Base-by-base conservation (phyloP, 2,113 vertebrate genomes). In the Taxidea taxus region DNA sequence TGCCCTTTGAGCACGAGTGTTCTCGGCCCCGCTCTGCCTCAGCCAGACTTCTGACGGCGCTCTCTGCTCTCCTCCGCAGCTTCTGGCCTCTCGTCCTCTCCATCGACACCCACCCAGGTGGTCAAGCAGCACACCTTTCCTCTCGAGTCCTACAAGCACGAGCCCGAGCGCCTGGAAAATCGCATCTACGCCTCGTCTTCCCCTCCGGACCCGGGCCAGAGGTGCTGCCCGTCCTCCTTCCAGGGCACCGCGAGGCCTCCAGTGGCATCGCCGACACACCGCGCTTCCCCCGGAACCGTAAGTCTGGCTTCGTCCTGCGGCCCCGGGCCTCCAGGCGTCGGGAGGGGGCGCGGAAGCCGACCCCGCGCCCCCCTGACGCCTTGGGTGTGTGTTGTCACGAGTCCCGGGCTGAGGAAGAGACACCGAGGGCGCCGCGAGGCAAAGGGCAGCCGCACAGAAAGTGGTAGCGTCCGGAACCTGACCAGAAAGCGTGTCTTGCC, bases 61-160 rank as follows among this genome's bases (percentile, higher is more conserved):
- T 21, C 7, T 77, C 16, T 49, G 49, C 2, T 60, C 92, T 74
- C 90, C 97, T 54, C 84, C 98, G 90, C 98, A 99, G 99, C 99
- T 90, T 99, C 99, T 49, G 99, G 99, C 91, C 98, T 99, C 95
- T 99, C 99, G 37, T 99, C 99, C 56, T 99, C 99, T 66, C 99
- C 99, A 23, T 98, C 99, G 18, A 99, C 99, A 16, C 99, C 99
- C 56, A 99, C 99, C 78, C 99, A 99, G 98, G 99, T 98, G 95
- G 98, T 98, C 98, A 99, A 99, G 98, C 99, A 99, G 80, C 99
- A 99, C 39, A 96, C 99, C 0, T 99, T 99, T 97, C 99, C 99
- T 68, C 99, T 99, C 39, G 99, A 99, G 95, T 99, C 98, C 95
- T 99, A 99, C 86, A 99, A 99, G 91, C 99, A 99, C 44, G 99